Base-by-base conservation (phyloP, 2,113 vertebrate genomes). In the Zootoca vivipara region DNA sequence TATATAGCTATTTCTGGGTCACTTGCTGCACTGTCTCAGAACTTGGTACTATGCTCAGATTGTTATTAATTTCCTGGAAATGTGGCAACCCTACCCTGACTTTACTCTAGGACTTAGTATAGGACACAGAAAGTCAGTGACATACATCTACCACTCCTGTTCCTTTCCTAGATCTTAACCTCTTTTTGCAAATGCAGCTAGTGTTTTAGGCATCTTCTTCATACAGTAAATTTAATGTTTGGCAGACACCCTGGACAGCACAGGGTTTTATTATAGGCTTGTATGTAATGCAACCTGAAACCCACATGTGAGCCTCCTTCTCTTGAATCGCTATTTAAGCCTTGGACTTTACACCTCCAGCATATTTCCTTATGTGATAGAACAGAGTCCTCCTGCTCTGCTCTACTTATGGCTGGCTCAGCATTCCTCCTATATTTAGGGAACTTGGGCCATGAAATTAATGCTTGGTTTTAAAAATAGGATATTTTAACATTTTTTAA, bases 381-480 rank as follows among this genome's bases (percentile, higher is more conserved):
- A 79, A 85, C 65, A 85, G 46, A 69, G 75, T 72, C 75, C 82
- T 62, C 82, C 69, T 46, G 35, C 82, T 9, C 62, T 73, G 52
- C 75, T 72, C 67, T 56, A 62, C 74, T 89, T 85, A 85, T 89
- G 74, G 87, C 82, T 89, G 62, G 81, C 87, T 88, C 87, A 89
- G 87, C 87, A 85, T 85, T 85, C 82, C 82, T 42, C 82, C 82
- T 89, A 89, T 89, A 79, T 89, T 85, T 89, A 89, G 82, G 87
- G 28, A 64, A 84, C 82, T 42, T 85, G 82, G 67, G 33, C 75
- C 82, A 58, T 79, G 35, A 89, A 84, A 85, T 85, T 72, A 85
- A 62, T 79, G 74, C 82, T 62, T 78, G 74, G 67, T n/a, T 30
- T 83, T 62, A 83, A 78, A 89, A 58, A 62, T 42, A 85, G 75